Conservation (phyloP, 2,888 invertebrate species). For the Lysandra bellargus region DNA sequence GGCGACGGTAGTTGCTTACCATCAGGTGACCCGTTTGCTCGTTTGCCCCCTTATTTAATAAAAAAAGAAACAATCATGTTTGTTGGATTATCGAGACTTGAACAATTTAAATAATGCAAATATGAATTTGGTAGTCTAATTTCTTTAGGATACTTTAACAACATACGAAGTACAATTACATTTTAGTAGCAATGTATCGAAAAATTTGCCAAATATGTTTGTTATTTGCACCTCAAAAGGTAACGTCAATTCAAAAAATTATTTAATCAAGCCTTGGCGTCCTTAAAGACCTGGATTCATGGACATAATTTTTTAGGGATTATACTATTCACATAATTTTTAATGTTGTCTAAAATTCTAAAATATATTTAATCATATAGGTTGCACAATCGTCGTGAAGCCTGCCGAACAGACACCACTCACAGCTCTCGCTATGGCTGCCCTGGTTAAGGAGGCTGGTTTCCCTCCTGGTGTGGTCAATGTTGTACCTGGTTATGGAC, state of each 20-base stretch:
- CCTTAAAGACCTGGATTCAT: too few species aligned
- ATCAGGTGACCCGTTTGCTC: too few species aligned
- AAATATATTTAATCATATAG: conserved; percentile 51
- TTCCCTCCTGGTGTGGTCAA: conserved; percentile 96
- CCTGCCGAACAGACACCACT: conserved; percentile 97
- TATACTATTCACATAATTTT: too few species aligned
- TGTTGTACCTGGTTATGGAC: conserved; percentile 93
- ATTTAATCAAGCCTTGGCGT: too few species aligned
- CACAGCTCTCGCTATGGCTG: conserved; percentile 93
- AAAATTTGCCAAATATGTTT: too few species aligned
- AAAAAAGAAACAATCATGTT: neutral
- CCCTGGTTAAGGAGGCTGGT: conserved; percentile 92
- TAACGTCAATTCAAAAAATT: too few species aligned
- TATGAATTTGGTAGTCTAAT: neutral
- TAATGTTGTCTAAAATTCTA: neutral
- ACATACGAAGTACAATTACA: too few species aligned
- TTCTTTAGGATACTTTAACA: neutral
- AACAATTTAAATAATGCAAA: neutral
- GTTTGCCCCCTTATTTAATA: too few species aligned
- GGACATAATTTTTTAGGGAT: too few species aligned
- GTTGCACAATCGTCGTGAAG: conserved; percentile 92
- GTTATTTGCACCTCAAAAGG: too few species aligned
- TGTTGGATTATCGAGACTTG: neutral
- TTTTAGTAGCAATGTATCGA: too few species aligned
- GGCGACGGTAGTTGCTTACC: too few species aligned